These are phyloP conservation scores for Dasyornis broadbenti DNA, from an alignment of 2,113 vertebrate species.

Conservation along the genomic window DNA sequence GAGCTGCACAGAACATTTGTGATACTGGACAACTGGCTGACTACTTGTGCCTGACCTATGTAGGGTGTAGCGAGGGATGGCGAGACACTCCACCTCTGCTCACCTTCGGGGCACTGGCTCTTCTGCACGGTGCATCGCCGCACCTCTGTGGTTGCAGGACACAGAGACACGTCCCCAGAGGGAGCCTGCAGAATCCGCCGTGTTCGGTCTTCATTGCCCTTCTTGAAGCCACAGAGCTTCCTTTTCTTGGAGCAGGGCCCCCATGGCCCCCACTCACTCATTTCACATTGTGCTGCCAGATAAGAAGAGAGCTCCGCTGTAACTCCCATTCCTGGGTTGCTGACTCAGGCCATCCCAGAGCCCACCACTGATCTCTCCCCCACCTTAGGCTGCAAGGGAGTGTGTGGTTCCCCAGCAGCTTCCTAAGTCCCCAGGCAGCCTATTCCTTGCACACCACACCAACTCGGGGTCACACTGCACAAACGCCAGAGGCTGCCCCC, in stretches of 20 bases:
- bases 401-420: not conserved
- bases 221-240: constrained; percentile 93
- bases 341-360: not conserved
- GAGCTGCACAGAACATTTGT: accelerated
- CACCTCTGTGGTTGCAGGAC: constrained; percentile 78
- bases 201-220: constrained; percentile 82
- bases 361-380: not conserved
- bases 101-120: constrained; percentile 84
- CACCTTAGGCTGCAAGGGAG: accelerated
- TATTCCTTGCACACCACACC: not conserved
- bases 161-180: constrained; percentile 70
- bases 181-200: constrained; percentile 77
- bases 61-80: not conserved
- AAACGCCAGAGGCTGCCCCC: not conserved
- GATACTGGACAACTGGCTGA: not conserved
- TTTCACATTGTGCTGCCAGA: constrained; percentile 85
- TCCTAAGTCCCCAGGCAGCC: not conserved
- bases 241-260: constrained; percentile 90
- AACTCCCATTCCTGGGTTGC: accelerated
- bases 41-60: not conserved
- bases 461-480: not conserved
- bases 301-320: not conserved
- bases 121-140: constrained; percentile 83
- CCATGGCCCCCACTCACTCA: constrained; percentile 91
- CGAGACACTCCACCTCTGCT: accelerated